Conservation (phyloP, 1,140 invertebrate genomes). For the Cyclina sinensis region DNA sequence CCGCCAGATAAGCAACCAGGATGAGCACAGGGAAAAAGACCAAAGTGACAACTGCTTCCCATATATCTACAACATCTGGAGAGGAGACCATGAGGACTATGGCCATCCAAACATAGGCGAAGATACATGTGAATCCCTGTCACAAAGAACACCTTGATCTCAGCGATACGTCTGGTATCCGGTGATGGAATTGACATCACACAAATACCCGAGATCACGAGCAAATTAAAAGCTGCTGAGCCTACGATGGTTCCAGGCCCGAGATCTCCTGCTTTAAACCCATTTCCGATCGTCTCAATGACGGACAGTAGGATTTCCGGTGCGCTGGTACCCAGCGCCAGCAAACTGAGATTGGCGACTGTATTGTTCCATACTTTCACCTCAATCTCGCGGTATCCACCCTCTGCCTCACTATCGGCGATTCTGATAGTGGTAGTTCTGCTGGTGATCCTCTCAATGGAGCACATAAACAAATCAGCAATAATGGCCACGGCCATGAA, state of each 20-base stretch:
- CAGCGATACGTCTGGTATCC: conserved; percentile 88
- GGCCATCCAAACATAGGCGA: conserved; percentile 90
- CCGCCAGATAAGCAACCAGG: conserved; percentile 87
- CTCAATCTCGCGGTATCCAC: conserved; percentile 79
- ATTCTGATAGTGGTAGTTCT: conserved; percentile 89
- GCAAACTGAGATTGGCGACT: conserved; percentile 90
- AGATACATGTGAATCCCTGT: conserved; percentile 88
- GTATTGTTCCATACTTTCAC: conserved; percentile 90
- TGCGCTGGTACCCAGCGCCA: conserved; percentile 90
- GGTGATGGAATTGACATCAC: conserved; percentile 88
- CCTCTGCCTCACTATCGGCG: conserved; percentile 76
- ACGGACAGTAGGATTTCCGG: conserved; percentile 90
- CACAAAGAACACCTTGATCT: conserved; percentile 89
- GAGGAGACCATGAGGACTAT: conserved; percentile 88
- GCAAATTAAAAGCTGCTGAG: conserved; percentile 90
- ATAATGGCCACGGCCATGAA: conserved; percentile 89
- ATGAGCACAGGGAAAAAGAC: conserved; percentile 89
- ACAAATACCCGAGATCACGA: conserved; percentile 89
- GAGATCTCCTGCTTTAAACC: conserved; percentile 88
- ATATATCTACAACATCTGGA: conserved; percentile 88
- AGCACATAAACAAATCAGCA: conserved; percentile 90
- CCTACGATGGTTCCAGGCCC: conserved; percentile 91
- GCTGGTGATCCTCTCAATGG: conserved; percentile 91
- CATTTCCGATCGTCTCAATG: conserved; percentile 89
- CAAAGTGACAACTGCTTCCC: conserved; percentile 90